Evolutionary conservation across 2,888 invertebrate genomes (phyloP).

Genomic region (Cataglyphis livida): DNA sequence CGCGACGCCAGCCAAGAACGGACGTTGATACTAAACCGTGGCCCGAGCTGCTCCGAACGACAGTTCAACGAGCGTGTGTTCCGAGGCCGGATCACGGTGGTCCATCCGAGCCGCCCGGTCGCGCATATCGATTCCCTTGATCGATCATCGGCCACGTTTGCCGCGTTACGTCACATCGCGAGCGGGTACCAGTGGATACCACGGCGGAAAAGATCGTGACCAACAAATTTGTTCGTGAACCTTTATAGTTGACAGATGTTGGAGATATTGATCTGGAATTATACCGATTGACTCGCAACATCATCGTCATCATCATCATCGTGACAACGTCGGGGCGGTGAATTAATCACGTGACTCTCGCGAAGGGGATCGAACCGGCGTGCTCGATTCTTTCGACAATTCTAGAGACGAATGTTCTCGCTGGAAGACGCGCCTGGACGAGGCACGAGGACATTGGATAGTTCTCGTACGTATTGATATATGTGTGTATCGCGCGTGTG

Average conservation of each 20-base stretch:
- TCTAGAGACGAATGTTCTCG: background rate
- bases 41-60: constrained; percentile 80
- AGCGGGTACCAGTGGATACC: constrained; percentile 10
- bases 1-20: constrained; percentile 80
- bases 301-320: constrained; percentile 3
- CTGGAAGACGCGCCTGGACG: constrained; percentile 19
- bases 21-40: constrained; percentile 82
- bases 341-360: constrained; percentile 39
- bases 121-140: constrained; percentile 37
- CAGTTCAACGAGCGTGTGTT: constrained; percentile 82
- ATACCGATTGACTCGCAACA: background rate
- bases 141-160: constrained; percentile 16
- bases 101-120: constrained; percentile 62
- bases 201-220: background rate
- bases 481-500: constrained; percentile 44
- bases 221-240: background rate
- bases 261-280: constrained; percentile 1
- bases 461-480: constrained; percentile 36
- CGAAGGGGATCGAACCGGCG: constrained; percentile 3
- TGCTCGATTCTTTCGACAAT: constrained; percentile 14
- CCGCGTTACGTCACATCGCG: constrained; percentile 29
- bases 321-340: constrained; percentile 11
- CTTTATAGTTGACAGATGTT: background rate
- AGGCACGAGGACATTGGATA: constrained; percentile 38
- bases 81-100: constrained; percentile 79